These are phyloP conservation scores for Anoura caudifer DNA, from an alignment of 2,113 vertebrate species.

Conservation along the genomic window DNA sequence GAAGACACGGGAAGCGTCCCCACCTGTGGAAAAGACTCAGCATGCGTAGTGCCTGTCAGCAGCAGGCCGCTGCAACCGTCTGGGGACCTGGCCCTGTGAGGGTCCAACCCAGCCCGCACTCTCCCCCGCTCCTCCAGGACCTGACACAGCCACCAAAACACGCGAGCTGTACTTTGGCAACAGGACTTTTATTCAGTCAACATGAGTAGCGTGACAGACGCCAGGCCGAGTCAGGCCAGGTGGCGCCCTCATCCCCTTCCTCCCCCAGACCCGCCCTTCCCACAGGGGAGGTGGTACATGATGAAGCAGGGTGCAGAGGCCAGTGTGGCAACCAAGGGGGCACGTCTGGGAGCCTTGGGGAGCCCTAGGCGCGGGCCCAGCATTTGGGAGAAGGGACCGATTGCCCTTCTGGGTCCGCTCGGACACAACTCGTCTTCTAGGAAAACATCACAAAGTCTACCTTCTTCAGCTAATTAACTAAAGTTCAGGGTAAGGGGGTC, in stretches of 20 bases:
- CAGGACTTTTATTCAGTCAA: conserved; percentile 73
- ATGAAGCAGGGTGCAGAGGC: not conserved
- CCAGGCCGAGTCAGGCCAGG: not conserved
- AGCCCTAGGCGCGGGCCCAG: not conserved
- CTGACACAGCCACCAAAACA: not conserved
- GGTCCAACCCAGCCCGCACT: fast-evolving
- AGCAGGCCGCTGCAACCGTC: too few relatives aligned
- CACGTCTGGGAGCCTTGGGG: not conserved
- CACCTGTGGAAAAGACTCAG: fast-evolving
- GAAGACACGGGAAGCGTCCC: not conserved
- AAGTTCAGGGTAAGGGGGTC: not conserved
- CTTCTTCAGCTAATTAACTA: conserved; percentile 55
- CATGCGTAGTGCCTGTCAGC: not conserved
- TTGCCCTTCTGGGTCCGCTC: not conserved
- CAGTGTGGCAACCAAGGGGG: not conserved
- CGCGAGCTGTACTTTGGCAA: conserved; percentile 70
- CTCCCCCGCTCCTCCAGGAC: not conserved
- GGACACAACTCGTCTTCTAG: not conserved
- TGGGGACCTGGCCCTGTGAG: not conserved
- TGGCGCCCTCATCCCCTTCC: not conserved
- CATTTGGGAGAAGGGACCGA: not conserved
- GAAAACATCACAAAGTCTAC: conserved; percentile 40
- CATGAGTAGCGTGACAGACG: conserved; percentile 42
- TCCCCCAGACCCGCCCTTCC: not conserved
- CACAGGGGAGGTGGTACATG: not conserved